phyloP scores from a whole-genome alignment of 2,797 vertebrate species.

The Gastrophryne carolinensis region DNA sequence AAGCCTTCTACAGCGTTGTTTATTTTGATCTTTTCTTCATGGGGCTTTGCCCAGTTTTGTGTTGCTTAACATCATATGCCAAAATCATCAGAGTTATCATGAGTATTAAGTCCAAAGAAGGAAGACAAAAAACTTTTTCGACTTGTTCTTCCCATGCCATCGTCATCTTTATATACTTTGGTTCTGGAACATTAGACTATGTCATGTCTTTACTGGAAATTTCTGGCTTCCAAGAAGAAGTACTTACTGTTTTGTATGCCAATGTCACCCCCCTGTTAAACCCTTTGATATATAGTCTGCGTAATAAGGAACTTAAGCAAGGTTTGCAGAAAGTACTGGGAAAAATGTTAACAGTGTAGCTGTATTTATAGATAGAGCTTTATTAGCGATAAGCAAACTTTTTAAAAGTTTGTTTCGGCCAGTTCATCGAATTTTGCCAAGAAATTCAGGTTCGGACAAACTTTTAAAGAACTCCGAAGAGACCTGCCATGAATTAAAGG shows the following conservation, averaged over 20 bases:
- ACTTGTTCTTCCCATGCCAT: constrained; percentile 36
- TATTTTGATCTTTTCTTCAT: constrained; percentile 7
- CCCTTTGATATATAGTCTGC: constrained; percentile 30
- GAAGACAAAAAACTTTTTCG: constrained; percentile 34
- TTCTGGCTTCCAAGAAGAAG: neutral
- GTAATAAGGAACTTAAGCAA: constrained; percentile 48
- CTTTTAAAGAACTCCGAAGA: too few species aligned
- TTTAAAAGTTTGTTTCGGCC: too few species aligned
- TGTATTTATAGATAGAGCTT: too few species aligned
- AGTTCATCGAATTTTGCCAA: too few species aligned
- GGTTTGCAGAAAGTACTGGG: neutral
- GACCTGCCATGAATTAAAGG: too few species aligned
- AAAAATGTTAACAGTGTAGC: too few species aligned
- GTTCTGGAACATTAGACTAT: neutral
- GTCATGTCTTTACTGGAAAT: constrained; percentile 2
- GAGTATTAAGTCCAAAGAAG: neutral
- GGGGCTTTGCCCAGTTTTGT: constrained; percentile 5
- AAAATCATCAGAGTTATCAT: constrained; percentile 12
- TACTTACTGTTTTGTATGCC: constrained; percentile 1
- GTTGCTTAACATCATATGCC: constrained; percentile 4
- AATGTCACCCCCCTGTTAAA: constrained; percentile 33
- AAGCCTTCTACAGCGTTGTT: neutral
- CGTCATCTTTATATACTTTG: constrained; percentile 21
- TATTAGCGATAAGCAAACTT: too few species aligned
- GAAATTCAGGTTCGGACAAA: too few species aligned